Evolutionary conservation across 2,113 vertebrate species (phyloP), one percentile per base, ranked within the genome.

Genomic region (Henicopernis longicauda): DNA sequence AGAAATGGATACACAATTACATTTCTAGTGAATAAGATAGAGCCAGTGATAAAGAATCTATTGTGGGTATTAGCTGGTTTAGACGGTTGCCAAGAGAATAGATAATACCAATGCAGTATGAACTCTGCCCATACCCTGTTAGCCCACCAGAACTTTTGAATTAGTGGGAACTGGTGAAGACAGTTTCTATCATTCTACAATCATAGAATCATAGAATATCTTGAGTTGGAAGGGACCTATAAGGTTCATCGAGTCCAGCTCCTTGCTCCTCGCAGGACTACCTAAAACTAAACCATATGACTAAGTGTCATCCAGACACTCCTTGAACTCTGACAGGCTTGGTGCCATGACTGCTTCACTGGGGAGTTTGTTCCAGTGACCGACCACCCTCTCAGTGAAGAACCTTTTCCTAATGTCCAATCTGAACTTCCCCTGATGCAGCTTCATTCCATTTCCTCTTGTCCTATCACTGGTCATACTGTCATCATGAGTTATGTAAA

Each of bases 301-400:
- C 11, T 34, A 69, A 72, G 16, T 2, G 5, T 55, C 3, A 3
- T 62, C 20, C 47, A 70, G 71, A 49, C 0, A 2, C 13, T n/a
- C 16, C 49, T 26, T 70, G 62, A 77, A 72, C 23, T 59, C 47
- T 62, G 31, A 6, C 6, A 52, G 13, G 20, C 16, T 40, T 55
- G 20, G 4, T 92, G 42, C 18, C 2, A 1, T 45, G 57, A 34
- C 7, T 7, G 9, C 8, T 45, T 57, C 18, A 25, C 9, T 42
- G 7, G 10, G 11, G 7, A 76, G 6, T 5, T 3, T 71, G 10
- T 57, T 71, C 25, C 16, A 31, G 12, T 45, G n/a, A 50, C 7
- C 0, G 0, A 49, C n/a, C 22, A 16, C 17, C 6, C 2, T 82
- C 2, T 61, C 57, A 42, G 22, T 16, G 11, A 80, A 76, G n/a